A percentile compares a stretch with the other conserved stretches of the same genome.
Evolutionary conservation across 2,113 vertebrate genomes (phyloP).

Genomic region (Urocynchramus pylzowi): DNA sequence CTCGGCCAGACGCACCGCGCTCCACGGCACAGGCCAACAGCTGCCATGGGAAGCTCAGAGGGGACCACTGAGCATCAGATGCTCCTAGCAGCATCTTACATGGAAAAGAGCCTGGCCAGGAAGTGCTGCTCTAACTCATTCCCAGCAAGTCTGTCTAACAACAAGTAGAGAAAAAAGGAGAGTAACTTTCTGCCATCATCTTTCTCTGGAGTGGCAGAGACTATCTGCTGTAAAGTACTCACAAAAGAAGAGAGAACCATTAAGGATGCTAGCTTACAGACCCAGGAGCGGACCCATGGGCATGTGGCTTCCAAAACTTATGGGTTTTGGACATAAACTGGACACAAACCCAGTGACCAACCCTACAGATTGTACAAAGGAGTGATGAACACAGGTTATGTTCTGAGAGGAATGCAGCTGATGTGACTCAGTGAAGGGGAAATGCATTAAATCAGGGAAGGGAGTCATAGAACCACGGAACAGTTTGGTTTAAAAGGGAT

Average conservation of each 20-base stretch:
- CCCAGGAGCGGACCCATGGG: not conserved
- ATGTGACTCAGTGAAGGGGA: not conserved
- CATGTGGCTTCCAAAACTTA: not conserved
- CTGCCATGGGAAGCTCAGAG: not conserved
- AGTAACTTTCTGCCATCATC: not conserved
- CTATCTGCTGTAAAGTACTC: not conserved
- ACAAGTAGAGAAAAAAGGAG: not conserved
- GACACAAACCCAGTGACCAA: not conserved
- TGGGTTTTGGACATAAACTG: no score
- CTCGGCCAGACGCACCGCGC: rapidly evolving
- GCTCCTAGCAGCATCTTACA: not conserved
- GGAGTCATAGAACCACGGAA: not conserved
- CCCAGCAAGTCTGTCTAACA: not conserved
- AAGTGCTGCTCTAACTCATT: not conserved
- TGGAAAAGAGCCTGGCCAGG: not conserved
- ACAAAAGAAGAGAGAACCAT: not conserved
- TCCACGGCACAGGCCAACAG: rapidly evolving
- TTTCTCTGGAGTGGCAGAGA: not conserved
- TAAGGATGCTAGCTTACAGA: not conserved
- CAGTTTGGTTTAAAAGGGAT: not conserved
- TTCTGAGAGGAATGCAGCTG: not conserved
- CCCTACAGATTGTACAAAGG: not conserved
- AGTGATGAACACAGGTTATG: not conserved
- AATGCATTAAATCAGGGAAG: not conserved
- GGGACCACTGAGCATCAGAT: not conserved